phyloP scores from a whole-genome alignment of 2,888 invertebrate species.

The Hydroisotoma schaefferi region DNA sequence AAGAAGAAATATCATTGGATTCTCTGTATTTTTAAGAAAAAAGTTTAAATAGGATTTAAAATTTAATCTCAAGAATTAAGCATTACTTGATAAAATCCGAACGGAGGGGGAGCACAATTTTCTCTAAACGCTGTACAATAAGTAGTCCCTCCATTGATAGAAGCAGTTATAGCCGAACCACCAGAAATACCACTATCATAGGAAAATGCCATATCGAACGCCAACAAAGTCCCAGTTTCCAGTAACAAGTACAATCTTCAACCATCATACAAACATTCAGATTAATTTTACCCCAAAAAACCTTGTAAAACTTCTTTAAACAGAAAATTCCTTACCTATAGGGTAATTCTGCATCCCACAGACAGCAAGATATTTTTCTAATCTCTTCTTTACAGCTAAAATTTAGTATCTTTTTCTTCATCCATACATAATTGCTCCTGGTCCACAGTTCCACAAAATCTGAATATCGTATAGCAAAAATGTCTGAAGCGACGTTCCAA shows the following conservation, averaged over 20 bases:
- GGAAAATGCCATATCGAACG: conserved; percentile 34
- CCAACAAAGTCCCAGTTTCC: conserved; percentile 19
- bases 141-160: conserved; percentile 38
- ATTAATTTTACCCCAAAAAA: not conserved
- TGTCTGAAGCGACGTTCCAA: conserved; percentile 43
- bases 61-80: not conserved
- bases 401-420: conserved; percentile 36
- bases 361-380: conserved; percentile 7
- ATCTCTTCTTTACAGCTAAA: not conserved
- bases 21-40: not conserved
- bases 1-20: not conserved
- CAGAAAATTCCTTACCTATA: conserved; percentile 21
- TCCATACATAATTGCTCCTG: conserved; percentile 46
- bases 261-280: not conserved
- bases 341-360: conserved; percentile 34
- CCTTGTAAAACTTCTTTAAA: not conserved
- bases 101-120: conserved; percentile 46
- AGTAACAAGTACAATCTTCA: conserved; percentile 38
- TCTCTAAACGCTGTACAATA: conserved; percentile 43
- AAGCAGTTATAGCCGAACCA: conserved; percentile 41
- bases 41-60: not conserved
- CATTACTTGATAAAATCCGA: conserved; percentile 39
- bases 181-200: conserved; percentile 35
- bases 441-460: conserved; percentile 42
- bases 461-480: conserved; percentile 33